Conservation (phyloP, 2,797 vertebrate genomes). For the Coreius guichenoti region DNA sequence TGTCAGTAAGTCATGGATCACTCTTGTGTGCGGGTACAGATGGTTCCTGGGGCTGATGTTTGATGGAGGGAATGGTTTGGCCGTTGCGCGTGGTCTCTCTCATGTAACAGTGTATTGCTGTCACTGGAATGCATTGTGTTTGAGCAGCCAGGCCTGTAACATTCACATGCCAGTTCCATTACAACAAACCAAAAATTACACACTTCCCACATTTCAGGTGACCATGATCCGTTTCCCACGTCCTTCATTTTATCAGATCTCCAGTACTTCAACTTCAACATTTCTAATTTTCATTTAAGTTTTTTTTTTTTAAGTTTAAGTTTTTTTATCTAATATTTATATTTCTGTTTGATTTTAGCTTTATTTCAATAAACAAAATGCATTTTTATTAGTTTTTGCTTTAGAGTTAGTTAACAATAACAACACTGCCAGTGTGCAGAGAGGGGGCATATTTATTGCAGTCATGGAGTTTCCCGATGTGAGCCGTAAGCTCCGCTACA, state of each 20-base stretch:
- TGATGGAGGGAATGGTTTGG: constrained; percentile 46
- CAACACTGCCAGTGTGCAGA: neutral
- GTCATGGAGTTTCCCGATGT: too few species aligned
- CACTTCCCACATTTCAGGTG: constrained; percentile 28
- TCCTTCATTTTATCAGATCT: neutral
- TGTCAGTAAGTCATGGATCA: constrained; percentile 36
- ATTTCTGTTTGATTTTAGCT: neutral
- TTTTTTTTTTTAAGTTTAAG: neutral
- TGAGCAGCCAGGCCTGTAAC: constrained; percentile 72
- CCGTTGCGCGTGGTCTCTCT: constrained; percentile 65
- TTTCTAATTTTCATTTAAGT: too few species aligned
- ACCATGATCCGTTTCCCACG: neutral
- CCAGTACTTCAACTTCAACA: neutral
- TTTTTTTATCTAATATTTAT: neutral
- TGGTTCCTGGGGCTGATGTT: constrained; percentile 50
- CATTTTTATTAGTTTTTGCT: neutral
- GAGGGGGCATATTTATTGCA: too few species aligned
- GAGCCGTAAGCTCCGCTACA: too few species aligned
- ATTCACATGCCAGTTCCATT: constrained; percentile 60
- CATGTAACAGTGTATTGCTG: constrained; percentile 58
- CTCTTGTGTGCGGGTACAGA: constrained; percentile 23
- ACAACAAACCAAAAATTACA: constrained; percentile 36
- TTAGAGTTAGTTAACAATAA: too few species aligned
- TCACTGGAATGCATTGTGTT: constrained; percentile 78
- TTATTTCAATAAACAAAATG: neutral